Evolutionary conservation across 2,113 vertebrate species (phyloP).

Genomic region (Suricata suricatta): DNA sequence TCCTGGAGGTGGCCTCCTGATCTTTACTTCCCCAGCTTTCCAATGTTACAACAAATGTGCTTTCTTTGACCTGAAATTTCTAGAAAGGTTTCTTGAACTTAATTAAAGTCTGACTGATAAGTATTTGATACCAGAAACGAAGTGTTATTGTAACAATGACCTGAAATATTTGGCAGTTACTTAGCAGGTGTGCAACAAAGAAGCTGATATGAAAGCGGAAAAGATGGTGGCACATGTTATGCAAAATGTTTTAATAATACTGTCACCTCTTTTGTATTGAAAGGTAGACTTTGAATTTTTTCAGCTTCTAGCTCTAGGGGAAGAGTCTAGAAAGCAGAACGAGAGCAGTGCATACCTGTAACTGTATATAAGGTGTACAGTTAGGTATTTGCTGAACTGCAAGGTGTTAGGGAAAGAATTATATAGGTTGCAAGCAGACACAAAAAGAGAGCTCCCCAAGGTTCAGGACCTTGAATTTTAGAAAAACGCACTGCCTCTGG

Average conservation of each 20-base stretch:
- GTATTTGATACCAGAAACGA: not conserved
- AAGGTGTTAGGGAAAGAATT: not conserved
- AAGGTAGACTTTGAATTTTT: not conserved
- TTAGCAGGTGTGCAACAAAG: not conserved
- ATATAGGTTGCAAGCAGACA: not conserved
- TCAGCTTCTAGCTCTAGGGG: not conserved
- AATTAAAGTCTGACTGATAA: not conserved
- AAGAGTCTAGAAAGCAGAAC: not conserved
- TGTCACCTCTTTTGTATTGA: not conserved
- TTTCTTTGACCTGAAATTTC: not conserved
- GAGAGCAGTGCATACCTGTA: not conserved
- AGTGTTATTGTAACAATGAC: not conserved
- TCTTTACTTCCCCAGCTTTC: not conserved
- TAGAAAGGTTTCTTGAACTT: not conserved
- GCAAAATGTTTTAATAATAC: not conserved
- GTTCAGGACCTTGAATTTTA: not conserved
- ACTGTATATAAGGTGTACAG: no score
- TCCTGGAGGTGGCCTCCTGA: not conserved
- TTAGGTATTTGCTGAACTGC: not conserved
- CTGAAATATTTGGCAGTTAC: not conserved
- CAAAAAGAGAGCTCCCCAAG: not conserved
- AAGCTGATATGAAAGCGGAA: not conserved
- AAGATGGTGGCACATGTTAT: not conserved
- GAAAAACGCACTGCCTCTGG: not conserved
- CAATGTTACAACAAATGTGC: not conserved